Evolutionary conservation across 1,140 invertebrate species (phyloP).

Genomic region (Probaryconus sp.): DNA sequence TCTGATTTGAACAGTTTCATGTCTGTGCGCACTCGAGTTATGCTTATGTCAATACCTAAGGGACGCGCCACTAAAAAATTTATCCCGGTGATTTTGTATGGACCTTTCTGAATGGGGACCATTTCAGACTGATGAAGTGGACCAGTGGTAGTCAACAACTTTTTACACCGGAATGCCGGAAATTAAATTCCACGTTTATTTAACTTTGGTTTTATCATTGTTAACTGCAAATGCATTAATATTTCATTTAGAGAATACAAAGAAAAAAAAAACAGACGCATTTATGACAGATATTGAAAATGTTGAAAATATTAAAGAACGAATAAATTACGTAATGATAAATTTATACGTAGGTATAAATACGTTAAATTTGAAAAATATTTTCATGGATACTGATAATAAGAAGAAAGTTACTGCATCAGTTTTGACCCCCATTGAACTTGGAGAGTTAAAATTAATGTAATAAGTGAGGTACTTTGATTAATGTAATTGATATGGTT

Average conservation of each 20-base stretch:
- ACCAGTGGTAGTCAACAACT: conserved; percentile 1
- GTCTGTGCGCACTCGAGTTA: conserved; percentile 1
- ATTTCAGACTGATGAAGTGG: conserved; percentile 3
- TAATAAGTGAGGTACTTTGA: conserved; percentile 24
- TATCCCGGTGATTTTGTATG: neutral
- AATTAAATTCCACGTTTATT: neutral
- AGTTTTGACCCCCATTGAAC: too few species aligned
- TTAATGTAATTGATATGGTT: conserved; percentile 36
- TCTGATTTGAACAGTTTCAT: conserved; percentile 15
- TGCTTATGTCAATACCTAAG: conserved; percentile 25
- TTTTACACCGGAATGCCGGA: neutral
- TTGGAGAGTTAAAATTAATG: conserved; percentile 6
- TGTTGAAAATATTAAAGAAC: too few species aligned
- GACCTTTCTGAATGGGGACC: neutral
- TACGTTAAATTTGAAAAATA: too few species aligned
- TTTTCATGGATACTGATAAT: too few species aligned
- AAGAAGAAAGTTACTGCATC: too few species aligned
- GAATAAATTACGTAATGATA: too few species aligned
- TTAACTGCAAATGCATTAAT: too few species aligned
- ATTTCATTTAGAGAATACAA: too few species aligned
- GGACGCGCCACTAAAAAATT: conserved; percentile 6
- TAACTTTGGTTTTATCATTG: too few species aligned
- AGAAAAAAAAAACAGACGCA: too few species aligned
- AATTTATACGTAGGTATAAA: too few species aligned
- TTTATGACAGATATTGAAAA: too few species aligned